phyloP scores from a whole-genome alignment of 2,797 vertebrate genomes.

The Steatocranus sp. region DNA sequence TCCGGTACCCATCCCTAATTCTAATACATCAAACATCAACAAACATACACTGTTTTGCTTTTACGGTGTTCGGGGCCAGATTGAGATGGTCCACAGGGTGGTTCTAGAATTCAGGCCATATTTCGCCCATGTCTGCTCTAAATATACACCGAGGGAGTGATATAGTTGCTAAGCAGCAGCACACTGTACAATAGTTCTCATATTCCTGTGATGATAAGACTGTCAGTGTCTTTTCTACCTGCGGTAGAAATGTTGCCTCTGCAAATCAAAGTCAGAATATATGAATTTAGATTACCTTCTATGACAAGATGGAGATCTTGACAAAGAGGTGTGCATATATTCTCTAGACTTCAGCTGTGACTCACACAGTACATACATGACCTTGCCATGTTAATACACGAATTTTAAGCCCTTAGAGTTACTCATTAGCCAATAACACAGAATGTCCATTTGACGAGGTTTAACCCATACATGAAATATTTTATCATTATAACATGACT shows the following conservation, averaged over 20 bases:
- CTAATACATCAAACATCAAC: not conserved
- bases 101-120: not conserved
- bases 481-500: not conserved
- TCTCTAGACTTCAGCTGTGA: not conserved
- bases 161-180: not conserved
- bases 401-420: not conserved
- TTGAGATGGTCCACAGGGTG: not conserved
- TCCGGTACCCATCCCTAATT: no score
- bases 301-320: not conserved
- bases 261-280: not conserved
- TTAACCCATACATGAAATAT: not conserved
- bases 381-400: not conserved
- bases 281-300: not conserved
- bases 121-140: not conserved
- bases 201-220: not conserved
- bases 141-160: not conserved
- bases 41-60: not conserved
- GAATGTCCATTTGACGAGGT: not conserved
- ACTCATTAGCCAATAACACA: not conserved
- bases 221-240: not conserved
- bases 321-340: not conserved
- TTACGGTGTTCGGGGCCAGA: not conserved
- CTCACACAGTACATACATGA: not conserved
- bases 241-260: not conserved
- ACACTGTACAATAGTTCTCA: not conserved